Evolutionary conservation across 2,797 vertebrate genomes (phyloP).

Genomic region (Cercopithecus hamlyni): DNA sequence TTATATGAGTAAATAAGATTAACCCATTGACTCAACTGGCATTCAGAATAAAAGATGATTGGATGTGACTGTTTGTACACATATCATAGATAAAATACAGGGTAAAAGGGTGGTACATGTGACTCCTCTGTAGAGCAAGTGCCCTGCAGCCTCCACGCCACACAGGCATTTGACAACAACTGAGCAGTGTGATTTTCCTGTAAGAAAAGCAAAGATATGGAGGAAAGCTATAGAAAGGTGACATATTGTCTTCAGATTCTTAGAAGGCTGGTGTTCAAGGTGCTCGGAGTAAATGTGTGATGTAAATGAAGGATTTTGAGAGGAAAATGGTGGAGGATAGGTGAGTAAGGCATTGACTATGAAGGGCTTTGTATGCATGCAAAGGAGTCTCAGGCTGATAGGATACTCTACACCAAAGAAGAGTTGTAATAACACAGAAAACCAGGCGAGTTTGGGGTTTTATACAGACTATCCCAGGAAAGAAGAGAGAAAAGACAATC

Average conservation of each 20-base stretch:
- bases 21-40: constrained; percentile 9
- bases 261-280: neutral
- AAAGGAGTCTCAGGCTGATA: neutral
- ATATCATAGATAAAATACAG: neutral
- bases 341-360: neutral
- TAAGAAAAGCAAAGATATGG: neutral
- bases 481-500: neutral
- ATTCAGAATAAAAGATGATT: neutral
- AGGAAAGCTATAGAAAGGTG: neutral
- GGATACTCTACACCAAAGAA: neutral
- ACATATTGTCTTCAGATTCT: neutral
- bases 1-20: neutral
- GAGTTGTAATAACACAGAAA: neutral
- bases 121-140: neutral
- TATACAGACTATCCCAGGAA: neutral
- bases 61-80: neutral
- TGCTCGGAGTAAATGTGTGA: neutral
- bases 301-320: neutral
- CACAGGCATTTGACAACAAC: neutral
- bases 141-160: neutral
- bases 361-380: neutral
- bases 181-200: neutral
- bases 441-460: neutral
- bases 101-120: accelerated
- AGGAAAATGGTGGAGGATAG: neutral